These are phyloP conservation scores for Caenorhabditis sp. DNA, from an alignment of 2,888 invertebrate species.

Conservation along the genomic window DNA sequence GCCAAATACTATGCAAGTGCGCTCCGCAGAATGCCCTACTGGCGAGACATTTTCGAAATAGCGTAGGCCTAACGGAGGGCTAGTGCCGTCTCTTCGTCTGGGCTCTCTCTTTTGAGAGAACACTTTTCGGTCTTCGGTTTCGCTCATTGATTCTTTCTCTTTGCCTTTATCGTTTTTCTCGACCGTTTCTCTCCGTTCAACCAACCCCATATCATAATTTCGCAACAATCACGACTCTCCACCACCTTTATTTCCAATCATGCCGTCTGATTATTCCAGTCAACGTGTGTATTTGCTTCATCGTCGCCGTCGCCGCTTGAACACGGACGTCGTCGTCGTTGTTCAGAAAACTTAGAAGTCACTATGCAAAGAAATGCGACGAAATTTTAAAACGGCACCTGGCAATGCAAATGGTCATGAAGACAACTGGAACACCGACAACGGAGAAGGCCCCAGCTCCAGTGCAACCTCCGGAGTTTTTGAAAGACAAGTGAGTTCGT, in stretches of 20 bases:
- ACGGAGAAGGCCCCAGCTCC: slow-evolving; percentile 24
- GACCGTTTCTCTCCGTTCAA: not conserved
- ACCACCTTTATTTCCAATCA: not conserved
- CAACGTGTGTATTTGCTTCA: not conserved
- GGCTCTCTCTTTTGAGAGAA: slow-evolving; percentile 23
- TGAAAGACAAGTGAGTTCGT: slow-evolving; percentile 26
- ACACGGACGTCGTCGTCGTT: not conserved
- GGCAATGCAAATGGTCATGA: slow-evolving; percentile 5
- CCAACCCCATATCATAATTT: slow-evolving; percentile 4
- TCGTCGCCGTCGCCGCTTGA: not conserved
- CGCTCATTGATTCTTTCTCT: slow-evolving; percentile 43
- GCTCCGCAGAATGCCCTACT: not conserved
- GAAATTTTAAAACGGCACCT: slow-evolving; percentile 24
- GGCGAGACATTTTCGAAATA: not conserved
- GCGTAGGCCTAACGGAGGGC: slow-evolving; percentile 1
- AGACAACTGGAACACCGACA: not conserved
- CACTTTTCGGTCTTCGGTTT: slow-evolving; percentile 72
- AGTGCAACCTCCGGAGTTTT: slow-evolving; percentile 20
- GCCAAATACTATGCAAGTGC: slow-evolving; percentile 6
- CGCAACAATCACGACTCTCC: not conserved
- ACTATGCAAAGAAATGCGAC: slow-evolving; percentile 44
- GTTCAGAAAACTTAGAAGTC: not conserved
- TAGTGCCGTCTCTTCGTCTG: not conserved
- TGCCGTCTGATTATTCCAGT: slow-evolving; percentile 36
- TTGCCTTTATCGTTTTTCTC: slow-evolving; percentile 16